These are phyloP conservation scores for Theristicus caerulescens DNA, from an alignment of 2,113 vertebrate genomes.

Conservation along the genomic window DNA sequence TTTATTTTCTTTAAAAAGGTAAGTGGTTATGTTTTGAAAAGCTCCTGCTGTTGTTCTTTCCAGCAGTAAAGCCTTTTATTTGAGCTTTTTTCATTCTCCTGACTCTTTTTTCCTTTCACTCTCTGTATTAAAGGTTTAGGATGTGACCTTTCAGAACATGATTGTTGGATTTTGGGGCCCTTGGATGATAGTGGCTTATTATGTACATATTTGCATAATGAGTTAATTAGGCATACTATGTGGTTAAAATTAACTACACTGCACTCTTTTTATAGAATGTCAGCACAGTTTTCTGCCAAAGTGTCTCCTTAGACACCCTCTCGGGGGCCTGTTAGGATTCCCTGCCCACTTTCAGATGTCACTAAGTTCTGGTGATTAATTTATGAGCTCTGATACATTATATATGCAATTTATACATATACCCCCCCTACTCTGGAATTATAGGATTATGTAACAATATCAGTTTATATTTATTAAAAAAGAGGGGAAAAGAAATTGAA, in stretches of 20 bases:
- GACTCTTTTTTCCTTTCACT: not conserved
- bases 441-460: not conserved
- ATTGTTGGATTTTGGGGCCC: conserved; percentile 14
- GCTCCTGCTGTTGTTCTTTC: conserved; percentile 42
- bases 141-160: conserved; percentile 9
- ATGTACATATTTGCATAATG: conserved; percentile 60
- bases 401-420: not conserved
- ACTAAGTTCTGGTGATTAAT: conserved; percentile 15
- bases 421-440: not conserved
- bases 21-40: conserved; percentile 55
- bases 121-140: not conserved
- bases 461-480: not conserved
- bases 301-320: conserved; percentile 1
- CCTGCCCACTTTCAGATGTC: not conserved
- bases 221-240: conserved; percentile 56
- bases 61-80: conserved; percentile 9
- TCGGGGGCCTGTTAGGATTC: conserved; percentile 24
- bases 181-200: conserved; percentile 18
- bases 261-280: conserved; percentile 43
- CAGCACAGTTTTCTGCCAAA: conserved; percentile 19
- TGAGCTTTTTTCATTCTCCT: not conserved
- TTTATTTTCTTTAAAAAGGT: conserved; percentile 60
- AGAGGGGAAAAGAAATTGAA: not conserved
- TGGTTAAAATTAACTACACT: conserved; percentile 47
- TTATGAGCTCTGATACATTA: not conserved